Base-by-base conservation (phyloP, 1,140 invertebrate genomes). In the Drosophila sechellia region DNA sequence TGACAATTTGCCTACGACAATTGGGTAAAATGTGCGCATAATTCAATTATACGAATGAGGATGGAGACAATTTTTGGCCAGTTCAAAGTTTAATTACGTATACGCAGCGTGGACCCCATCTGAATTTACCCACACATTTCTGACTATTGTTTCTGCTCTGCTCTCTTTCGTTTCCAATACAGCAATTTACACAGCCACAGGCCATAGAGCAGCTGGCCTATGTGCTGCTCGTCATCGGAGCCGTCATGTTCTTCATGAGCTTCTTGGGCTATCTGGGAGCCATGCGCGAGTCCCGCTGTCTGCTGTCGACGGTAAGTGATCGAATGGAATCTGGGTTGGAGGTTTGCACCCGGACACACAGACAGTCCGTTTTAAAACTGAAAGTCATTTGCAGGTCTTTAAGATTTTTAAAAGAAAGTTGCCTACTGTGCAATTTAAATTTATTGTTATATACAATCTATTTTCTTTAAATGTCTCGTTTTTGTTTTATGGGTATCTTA, bases 181-280 rank as follows among this genome's bases (percentile, higher is more conserved):
- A 94, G 93, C 90, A 94, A 72, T 94, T 95, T 71, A 94, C 94
- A 61, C 93, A 94, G 80, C 93, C 94, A 5, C 93, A 94, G 59
- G 94, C 95, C 46, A 94, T 95, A 59, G 93, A 94, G 79, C 94
- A 95, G 90, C 94, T 95, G 55, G 94, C 95, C 20, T 96, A 96
- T 89, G 94, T 97, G 40, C 93, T 97, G 42, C 96, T 98, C 66
- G 94, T 94, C n/a, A 94, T 95, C 55, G 97, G 97, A 48, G 94
- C 95, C 22, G 93, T 97, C 72, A 95, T 97, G 80, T 97, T 97
- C 92, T 93, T 97, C 55, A 94, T 97, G 69, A 96, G 96, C 57
- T 97, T 97, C 93, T 92, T 97, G 39, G 97, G 97, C 35, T 98
- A 97, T 85, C 97, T 97, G 90, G 97, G 97, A 40, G 96, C 97